Evolutionary conservation across 2,797 vertebrate genomes (phyloP), one percentile per base, ranked within the genome.

Genomic region (Pangasius mekongensis): DNA sequence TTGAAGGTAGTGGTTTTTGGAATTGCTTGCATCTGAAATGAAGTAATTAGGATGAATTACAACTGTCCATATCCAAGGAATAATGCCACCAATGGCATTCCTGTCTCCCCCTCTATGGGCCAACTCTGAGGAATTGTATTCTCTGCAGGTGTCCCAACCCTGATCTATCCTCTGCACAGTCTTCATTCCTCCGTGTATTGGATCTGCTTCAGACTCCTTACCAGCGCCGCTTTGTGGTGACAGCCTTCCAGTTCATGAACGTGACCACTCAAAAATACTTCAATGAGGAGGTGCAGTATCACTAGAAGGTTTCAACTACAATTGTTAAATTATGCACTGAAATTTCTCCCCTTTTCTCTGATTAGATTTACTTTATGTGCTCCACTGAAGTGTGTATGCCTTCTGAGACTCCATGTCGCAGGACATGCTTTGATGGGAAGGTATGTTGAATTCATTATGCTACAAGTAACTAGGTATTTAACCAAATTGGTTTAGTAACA

Each of bases 361-460:
- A 80, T 89, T 89, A 96, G 95, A 96, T 97, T 85, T 94, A 94
- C 89, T 96, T 97, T 88, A 95, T 96, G 95, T 97, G 96, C 87
- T 96, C 95, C 0, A 62, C 94, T 27, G 95, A 95, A 47, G 93
- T 96, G 86, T 96, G 95, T 85, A n/a, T 90, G n/a, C 78, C 92
- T 8, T 0, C 43, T 3, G 94, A 93, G n/a, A 93, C 64, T 39
- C 64, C 18, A 0, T 97, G 96, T 90, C 62, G 60, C 3, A 87
- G 94, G 76, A 89, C 60, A 0, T 96, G 96, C 91, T 96, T 96
- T 91, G 93, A 94, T 90, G 85, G 89, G 86, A 91, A 89, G 89
- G 93, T 94, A 36, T 58, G 88, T 85, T 81, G 7, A n/a, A 3
- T 14, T 14, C 4, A 14, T 60, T 39, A 58, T 14, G 3, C 27